phyloP scores from a whole-genome alignment of 2,113 vertebrate species.

The Hydropotes inermis region DNA sequence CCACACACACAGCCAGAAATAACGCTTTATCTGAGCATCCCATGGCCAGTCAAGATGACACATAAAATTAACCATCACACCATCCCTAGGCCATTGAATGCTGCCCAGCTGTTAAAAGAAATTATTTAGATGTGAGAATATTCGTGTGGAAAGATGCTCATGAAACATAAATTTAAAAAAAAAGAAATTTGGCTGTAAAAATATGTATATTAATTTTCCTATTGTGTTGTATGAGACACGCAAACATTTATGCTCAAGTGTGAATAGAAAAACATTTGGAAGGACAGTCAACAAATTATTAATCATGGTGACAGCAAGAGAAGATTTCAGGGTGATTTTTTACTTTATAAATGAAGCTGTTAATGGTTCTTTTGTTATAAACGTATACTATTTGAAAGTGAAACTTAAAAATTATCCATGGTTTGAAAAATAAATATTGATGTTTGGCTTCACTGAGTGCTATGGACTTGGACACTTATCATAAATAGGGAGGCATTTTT shows the following conservation, averaged over 20 bases:
- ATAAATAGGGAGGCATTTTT: background rate
- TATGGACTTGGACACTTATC: background rate
- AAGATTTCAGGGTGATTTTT: background rate
- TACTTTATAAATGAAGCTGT: background rate
- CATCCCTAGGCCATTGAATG: background rate
- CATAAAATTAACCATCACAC: background rate
- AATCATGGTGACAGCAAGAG: background rate
- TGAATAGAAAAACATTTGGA: background rate
- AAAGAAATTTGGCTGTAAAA: background rate
- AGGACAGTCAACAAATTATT: background rate
- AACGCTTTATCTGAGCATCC: background rate
- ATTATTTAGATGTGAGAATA: background rate
- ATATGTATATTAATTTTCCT: background rate
- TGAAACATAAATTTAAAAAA: background rate
- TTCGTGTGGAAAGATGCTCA: background rate
- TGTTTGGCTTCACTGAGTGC: background rate
- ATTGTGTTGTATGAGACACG: too few species aligned
- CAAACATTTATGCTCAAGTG: background rate
- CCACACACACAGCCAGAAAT: background rate
- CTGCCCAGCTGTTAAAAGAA: background rate
- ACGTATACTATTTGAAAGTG: background rate
- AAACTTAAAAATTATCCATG: background rate
- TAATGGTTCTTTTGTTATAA: background rate
- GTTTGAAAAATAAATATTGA: background rate
- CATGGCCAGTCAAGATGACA: background rate